Evolutionary conservation across 2,888 invertebrate species (phyloP).

Genomic region (Phaedon cochleariae): DNA sequence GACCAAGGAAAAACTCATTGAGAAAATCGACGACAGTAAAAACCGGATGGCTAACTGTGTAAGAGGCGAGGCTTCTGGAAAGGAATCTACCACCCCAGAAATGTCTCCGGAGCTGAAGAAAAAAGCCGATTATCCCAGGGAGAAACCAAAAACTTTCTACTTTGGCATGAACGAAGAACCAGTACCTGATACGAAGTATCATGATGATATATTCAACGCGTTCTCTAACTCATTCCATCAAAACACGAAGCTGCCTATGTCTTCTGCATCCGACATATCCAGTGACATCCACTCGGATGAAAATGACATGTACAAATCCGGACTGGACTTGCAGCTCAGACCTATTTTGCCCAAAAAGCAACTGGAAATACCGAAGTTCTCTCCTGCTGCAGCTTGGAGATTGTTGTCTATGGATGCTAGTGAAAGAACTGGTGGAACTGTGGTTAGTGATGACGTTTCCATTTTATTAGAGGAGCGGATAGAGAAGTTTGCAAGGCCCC

Average conservation of each 20-base stretch:
- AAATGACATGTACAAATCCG: conserved; percentile 59
- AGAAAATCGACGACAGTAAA: conserved; percentile 64
- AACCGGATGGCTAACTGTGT: conserved; percentile 60
- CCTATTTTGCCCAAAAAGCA: conserved; percentile 84
- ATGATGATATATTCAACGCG: conserved; percentile 40
- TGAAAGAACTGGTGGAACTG: conserved; percentile 40
- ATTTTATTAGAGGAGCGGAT: conserved; percentile 66
- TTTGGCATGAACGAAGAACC: conserved; percentile 76
- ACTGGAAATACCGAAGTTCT: conserved; percentile 80
- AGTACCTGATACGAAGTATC: conserved; percentile 28
- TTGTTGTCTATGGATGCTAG: conserved; percentile 72
- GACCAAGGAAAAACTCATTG: conserved; percentile 64
- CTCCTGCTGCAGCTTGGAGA: conserved; percentile 85
- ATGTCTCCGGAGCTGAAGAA: conserved; percentile 64
- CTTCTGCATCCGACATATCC: conserved; percentile 68
- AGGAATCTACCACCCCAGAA: conserved; percentile 71
- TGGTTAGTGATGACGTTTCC: conserved; percentile 55
- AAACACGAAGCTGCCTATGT: conserved; percentile 50
- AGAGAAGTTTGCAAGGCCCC: conserved; percentile 65
- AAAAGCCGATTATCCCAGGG: conserved; percentile 41
- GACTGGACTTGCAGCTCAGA: conserved; percentile 76
- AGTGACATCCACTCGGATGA: conserved; percentile 63
- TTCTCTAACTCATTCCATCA: conserved; percentile 44
- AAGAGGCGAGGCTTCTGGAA: conserved; percentile 68
- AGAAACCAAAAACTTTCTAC: conserved; percentile 72